phyloP scores from a whole-genome alignment of 2,888 invertebrate species.

The Notodonta dromedarius region DNA sequence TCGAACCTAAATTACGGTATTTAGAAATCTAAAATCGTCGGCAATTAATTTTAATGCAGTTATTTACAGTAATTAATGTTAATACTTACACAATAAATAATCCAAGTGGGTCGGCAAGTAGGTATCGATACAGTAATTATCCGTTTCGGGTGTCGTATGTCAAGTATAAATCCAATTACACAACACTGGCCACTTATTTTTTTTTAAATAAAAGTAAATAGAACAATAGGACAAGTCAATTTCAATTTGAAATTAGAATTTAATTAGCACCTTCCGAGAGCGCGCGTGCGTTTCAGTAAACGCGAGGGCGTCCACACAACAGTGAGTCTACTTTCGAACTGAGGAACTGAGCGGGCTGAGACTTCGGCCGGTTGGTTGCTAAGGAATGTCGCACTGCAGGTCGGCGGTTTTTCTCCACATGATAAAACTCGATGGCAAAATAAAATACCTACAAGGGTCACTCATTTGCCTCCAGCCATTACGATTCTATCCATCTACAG shows the following conservation, averaged over 20 bases:
- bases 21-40: slow-evolving; percentile 36
- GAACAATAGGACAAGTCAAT: slow-evolving; percentile 30
- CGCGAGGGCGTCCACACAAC: slow-evolving; percentile 65
- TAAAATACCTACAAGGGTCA: slow-evolving; percentile 26
- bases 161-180: slow-evolving; percentile 57
- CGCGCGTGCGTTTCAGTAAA: slow-evolving; percentile 50
- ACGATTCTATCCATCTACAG: slow-evolving; percentile 17
- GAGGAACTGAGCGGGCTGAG: slow-evolving; percentile 36
- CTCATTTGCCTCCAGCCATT: slow-evolving; percentile 38
- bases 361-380: slow-evolving; percentile 36
- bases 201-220: slow-evolving; percentile 32
- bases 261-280: slow-evolving; percentile 54
- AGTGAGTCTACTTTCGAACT: slow-evolving; percentile 78
- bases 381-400: slow-evolving; percentile 75
- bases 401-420: slow-evolving; percentile 67
- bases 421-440: slow-evolving; percentile 58
- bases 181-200: slow-evolving; percentile 69
- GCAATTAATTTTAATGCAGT: slow-evolving; percentile 28
- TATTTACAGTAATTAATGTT: slow-evolving; percentile 39
- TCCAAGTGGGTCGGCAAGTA: slow-evolving; percentile 43
- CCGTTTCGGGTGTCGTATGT: slow-evolving; percentile 53
- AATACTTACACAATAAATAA: slow-evolving; percentile 73
- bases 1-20: slow-evolving; percentile 28
- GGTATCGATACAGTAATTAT: slow-evolving; percentile 43
- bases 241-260: slow-evolving; percentile 51